A percentile compares a stretch with the other conserved stretches of the same genome.
Evolutionary conservation across 1,140 invertebrate species (phyloP).

Genomic region (Drosophila bifasciata): DNA sequence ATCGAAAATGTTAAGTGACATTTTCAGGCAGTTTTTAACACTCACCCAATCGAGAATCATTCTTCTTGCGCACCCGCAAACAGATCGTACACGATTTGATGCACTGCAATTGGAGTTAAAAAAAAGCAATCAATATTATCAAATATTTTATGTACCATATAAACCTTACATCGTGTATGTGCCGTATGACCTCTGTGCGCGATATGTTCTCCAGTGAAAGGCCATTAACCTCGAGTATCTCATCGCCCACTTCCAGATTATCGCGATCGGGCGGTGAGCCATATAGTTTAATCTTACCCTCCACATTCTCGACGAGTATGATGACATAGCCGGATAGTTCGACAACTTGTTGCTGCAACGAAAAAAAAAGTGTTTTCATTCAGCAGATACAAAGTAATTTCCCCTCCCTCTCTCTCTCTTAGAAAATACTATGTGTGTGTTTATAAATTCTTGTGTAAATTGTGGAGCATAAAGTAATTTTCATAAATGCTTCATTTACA

Average conservation of each 20-base stretch:
- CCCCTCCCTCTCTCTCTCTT: not conserved
- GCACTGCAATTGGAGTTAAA: constrained; percentile 88
- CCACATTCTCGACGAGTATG: constrained; percentile 96
- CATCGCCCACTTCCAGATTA: constrained; percentile 96
- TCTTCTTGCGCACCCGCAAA: constrained; percentile 94
- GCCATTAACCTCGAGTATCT: constrained; percentile 98
- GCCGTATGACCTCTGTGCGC: constrained; percentile 94
- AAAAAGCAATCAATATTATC: not conserved
- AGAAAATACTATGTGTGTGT: constrained; percentile 16
- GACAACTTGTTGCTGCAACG: constrained; percentile 87
- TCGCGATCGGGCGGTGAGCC: constrained; percentile 98
- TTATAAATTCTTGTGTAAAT: constrained; percentile 19
- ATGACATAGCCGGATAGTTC: constrained; percentile 98
- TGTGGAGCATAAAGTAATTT: constrained; percentile 59
- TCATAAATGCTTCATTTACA: constrained; percentile 32
- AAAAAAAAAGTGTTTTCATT: not conserved
- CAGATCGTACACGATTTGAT: constrained; percentile 97
- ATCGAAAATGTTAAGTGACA: too few relatives aligned
- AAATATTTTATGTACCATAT: too few relatives aligned
- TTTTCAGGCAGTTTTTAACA: constrained; percentile 49
- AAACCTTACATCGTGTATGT: constrained; percentile 94
- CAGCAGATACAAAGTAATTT: not conserved
- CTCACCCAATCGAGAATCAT: constrained; percentile 94
- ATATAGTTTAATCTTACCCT: constrained; percentile 97
- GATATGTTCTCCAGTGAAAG: constrained; percentile 94